Evolutionary conservation across 2,888 invertebrate genomes (phyloP).

Genomic region (Dioctria linearis): DNA sequence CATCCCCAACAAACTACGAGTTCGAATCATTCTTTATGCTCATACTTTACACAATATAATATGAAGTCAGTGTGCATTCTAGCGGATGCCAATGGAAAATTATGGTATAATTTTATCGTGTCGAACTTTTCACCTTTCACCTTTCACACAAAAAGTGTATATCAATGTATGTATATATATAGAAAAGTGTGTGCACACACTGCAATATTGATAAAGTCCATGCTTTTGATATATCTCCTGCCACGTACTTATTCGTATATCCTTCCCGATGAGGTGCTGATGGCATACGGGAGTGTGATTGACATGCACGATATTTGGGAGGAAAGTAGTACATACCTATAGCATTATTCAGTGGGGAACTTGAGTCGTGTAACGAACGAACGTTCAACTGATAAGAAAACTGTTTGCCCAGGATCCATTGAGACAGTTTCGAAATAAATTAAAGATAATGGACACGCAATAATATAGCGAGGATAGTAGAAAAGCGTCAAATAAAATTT

Average conservation of each 20-base stretch:
- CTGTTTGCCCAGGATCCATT: conserved; percentile 42
- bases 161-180: no score
- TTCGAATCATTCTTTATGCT: neutral
- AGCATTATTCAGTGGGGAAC: conserved; percentile 8
- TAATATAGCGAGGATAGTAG: neutral
- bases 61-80: neutral
- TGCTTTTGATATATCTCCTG: conserved; percentile 17
- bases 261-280: conserved; percentile 46
- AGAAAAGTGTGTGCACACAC: neutral
- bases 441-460: conserved; percentile 49
- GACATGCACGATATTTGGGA: conserved; percentile 53
- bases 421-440: conserved; percentile 51
- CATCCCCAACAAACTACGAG: neutral
- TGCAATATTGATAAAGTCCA: conserved; percentile 17
- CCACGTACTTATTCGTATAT: conserved; percentile 7
- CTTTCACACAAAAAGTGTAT: no score
- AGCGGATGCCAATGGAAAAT: no score
- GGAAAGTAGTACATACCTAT: neutral
- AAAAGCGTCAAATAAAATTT: conserved; percentile 13
- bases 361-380: conserved; percentile 27
- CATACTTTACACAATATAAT: neutral
- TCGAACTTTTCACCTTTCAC: conserved; percentile 37
- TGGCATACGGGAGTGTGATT: conserved; percentile 50
- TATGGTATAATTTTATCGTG: conserved; percentile 35
- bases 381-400: conserved; percentile 45